phyloP scores from a whole-genome alignment of 2,888 invertebrate genomes.

The Theretra japonica region DNA sequence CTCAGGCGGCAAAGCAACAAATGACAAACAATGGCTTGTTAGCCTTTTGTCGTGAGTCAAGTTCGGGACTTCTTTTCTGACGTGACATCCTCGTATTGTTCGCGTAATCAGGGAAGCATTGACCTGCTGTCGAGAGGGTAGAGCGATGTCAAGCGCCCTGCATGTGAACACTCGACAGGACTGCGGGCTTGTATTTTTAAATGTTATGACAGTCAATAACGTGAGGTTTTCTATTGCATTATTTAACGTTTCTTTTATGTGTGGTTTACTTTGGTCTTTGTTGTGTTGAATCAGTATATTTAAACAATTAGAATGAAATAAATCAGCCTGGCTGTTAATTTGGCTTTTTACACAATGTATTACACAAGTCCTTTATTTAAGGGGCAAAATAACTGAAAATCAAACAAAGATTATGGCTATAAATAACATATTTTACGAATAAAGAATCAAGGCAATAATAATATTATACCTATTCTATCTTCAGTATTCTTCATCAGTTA shows the following conservation, averaged over 20 bases:
- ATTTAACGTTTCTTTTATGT: not conserved
- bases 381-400: too few species aligned
- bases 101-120: conserved; percentile 70
- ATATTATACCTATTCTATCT: too few species aligned
- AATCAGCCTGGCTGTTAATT: too few species aligned
- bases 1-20: conserved; percentile 51
- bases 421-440: too few species aligned
- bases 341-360: too few species aligned
- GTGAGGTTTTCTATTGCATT: not conserved
- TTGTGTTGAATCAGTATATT: too few species aligned
- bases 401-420: too few species aligned
- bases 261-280: not conserved
- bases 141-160: conserved; percentile 31
- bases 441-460: not conserved
- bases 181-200: not conserved
- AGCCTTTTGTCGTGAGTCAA: conserved; percentile 73
- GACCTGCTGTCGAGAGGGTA: conserved; percentile 59
- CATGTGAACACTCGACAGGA: not conserved
- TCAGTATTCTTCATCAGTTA: not conserved
- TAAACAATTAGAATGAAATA: too few species aligned
- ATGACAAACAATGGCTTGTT: conserved; percentile 79
- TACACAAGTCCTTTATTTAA: too few species aligned
- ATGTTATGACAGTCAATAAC: not conserved
- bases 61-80: conserved; percentile 59
- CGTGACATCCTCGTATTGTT: conserved; percentile 78